Evolutionary conservation across 2,113 vertebrate species (phyloP).

Genomic region (Semnornis frantzii): DNA sequence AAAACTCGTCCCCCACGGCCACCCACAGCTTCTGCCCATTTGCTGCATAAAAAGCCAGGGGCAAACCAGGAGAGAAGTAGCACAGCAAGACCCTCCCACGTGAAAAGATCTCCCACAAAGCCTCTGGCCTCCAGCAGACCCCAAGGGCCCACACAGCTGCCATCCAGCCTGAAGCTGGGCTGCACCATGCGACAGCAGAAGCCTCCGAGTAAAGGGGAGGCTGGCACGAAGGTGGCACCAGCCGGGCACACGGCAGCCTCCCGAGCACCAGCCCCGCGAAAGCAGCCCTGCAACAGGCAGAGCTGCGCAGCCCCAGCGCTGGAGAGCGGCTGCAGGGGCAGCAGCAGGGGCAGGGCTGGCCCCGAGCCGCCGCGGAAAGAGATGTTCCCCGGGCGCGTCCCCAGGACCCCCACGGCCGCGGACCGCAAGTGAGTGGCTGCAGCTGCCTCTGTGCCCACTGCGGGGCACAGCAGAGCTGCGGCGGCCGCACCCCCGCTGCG

Average conservation of each 20-base stretch:
- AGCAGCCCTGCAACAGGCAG: neutral
- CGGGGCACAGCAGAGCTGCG: neutral
- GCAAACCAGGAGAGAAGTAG: neutral
- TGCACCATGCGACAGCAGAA: neutral
- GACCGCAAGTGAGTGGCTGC: slow-evolving; percentile 69
- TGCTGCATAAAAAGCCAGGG: neutral
- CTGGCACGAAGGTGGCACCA: neutral
- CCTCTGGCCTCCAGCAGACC: neutral
- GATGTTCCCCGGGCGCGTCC: neutral
- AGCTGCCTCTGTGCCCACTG: accelerated
- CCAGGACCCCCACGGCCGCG: neutral
- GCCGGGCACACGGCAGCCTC: neutral
- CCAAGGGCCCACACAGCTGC: neutral
- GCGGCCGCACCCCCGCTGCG: no score
- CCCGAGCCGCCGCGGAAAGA: accelerated
- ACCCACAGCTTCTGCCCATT: neutral
- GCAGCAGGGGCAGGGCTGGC: neutral
- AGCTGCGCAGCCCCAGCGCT: neutral
- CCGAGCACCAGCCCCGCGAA: neutral
- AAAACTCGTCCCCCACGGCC: neutral
- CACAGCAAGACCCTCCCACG: neutral
- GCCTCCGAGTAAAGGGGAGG: neutral
- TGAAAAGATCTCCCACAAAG: neutral
- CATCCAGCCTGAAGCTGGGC: neutral
- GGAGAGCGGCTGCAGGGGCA: neutral